Base-by-base conservation (phyloP, 2,113 vertebrate genomes). In the Carassius gibelio region DNA sequence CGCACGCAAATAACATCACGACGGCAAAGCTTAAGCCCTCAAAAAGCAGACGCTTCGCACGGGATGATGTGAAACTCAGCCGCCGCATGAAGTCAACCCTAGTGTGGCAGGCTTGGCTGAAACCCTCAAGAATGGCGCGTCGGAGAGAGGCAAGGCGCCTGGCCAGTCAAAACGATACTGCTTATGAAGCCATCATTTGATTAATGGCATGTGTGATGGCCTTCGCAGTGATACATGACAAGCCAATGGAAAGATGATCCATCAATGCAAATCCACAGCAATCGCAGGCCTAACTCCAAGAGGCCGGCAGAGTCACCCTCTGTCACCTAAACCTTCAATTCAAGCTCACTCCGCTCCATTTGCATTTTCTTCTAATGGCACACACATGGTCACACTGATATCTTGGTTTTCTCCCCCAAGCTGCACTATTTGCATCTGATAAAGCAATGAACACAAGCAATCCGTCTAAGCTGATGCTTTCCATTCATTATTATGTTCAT, bases 161-260 rank as follows among this genome's bases (percentile, higher is more conserved):
- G 55, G 23, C 76, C 34, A 66, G 23, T 82, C 83, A 55, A 62
- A 76, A 61, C 59, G 76, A 57, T 82, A 76, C 82, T 74, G 78
- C 48, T 74, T 74, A 38, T 50, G 84, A 90, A 89, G 91, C 91
- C 62, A 62, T 89, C 87, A 94, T 95, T 93, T 94, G 94, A 94
- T 95, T 94, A 94, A 95, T 93, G 94, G 89, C 61, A 89, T 85
- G 90, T 88, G 88, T 92, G 94, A 93, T 91, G 91, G 88, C 89
- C 89, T 86, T 80, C 85, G 89, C 91, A 89, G 88, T 90, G 92
- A 93, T 90, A 93, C 92, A 93, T 91, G 92, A 92, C 92, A 90
- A 92, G 88, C 85, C 85, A 90, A 92, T 92, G 92, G 93, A 94
- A 94, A 94, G 91, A 93, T 92, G 92, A 94, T 93, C 92, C 90